Evolutionary conservation across 2,888 invertebrate genomes (phyloP).

Genomic region (Drosophila histrio): DNA sequence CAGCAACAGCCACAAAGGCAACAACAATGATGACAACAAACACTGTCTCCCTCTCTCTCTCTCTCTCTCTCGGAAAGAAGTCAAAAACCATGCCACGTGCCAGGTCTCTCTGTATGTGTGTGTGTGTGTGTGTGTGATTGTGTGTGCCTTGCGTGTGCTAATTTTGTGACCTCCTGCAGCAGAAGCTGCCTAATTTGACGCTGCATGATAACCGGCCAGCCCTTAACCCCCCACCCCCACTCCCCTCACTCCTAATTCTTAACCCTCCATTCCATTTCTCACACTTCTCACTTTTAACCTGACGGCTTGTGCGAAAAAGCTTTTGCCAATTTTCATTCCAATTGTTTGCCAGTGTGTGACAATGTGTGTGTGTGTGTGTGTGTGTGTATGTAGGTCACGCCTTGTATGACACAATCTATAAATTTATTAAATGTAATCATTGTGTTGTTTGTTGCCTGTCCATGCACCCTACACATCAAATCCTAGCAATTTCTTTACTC

Average conservation of each 20-base stretch:
- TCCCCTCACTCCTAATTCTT: neutral
- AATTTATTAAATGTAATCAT: conserved; percentile 59
- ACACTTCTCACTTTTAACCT: neutral
- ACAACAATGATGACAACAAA: conserved; percentile 34
- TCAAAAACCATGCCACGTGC: conserved; percentile 72
- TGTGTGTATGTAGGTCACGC: conserved; percentile 61
- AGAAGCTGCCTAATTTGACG: conserved; percentile 78
- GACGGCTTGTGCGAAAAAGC: conserved; percentile 27
- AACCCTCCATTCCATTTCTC: neutral
- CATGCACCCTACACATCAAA: neutral
- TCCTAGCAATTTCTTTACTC: neutral
- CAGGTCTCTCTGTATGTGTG: conserved; percentile 10
- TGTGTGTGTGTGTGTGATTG: conserved; percentile 10
- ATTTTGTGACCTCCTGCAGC: conserved; percentile 61
- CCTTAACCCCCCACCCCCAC: neutral
- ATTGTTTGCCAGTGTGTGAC: conserved; percentile 45
- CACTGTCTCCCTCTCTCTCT: neutral
- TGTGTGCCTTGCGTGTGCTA: conserved; percentile 37
- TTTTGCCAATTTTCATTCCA: conserved; percentile 60
- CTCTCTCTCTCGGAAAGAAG: conserved; percentile 44
- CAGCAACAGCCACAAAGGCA: conserved; percentile 30
- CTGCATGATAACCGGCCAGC: conserved; percentile 48
- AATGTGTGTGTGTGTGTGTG: conserved; percentile 1
- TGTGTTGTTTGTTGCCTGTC: conserved; percentile 43
- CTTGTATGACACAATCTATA: conserved; percentile 56